phyloP scores from a whole-genome alignment of 1,140 invertebrate species.

The Cardiocondyla obscurior region DNA sequence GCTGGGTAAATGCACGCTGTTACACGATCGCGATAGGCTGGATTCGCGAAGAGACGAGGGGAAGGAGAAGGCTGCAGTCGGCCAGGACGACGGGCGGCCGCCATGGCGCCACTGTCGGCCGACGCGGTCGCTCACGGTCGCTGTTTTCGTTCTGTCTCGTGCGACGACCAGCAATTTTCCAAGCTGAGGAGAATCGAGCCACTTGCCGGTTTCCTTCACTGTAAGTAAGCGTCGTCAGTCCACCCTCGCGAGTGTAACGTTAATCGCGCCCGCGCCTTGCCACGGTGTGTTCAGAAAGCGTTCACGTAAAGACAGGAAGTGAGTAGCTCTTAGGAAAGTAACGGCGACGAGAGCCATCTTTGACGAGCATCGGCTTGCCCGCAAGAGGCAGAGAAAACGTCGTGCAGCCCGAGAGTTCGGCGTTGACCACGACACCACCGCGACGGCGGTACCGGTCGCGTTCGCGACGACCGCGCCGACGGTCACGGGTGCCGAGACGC shows the following conservation, averaged over 20 bases:
- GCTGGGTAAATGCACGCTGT: too few relatives aligned
- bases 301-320: constrained; percentile 75
- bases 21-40: too few relatives aligned
- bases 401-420: constrained; percentile 22
- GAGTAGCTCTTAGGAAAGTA: constrained; percentile 65
- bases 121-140: constrained; percentile 71
- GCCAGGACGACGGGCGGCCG: constrained; percentile 5
- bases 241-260: neutral
- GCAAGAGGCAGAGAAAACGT: constrained; percentile 59
- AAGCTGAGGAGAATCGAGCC: constrained; percentile 52
- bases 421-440: constrained; percentile 30
- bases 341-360: constrained; percentile 80
- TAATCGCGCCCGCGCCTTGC: constrained; percentile 34
- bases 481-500: too few relatives aligned
- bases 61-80: too few relatives aligned
- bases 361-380: constrained; percentile 74
- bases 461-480: constrained; percentile 46
- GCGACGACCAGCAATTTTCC: constrained; percentile 68
- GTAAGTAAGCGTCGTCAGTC: constrained; percentile 65
- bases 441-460: constrained; percentile 25
- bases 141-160: constrained; percentile 75
- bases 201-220: constrained; percentile 53
- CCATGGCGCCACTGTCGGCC: constrained; percentile 72
- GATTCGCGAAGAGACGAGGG: too few relatives aligned
- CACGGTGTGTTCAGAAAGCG: constrained; percentile 75